These are phyloP conservation scores for Aricia agestis DNA, from an alignment of 1,140 invertebrate genomes.

Conservation along the genomic window DNA sequence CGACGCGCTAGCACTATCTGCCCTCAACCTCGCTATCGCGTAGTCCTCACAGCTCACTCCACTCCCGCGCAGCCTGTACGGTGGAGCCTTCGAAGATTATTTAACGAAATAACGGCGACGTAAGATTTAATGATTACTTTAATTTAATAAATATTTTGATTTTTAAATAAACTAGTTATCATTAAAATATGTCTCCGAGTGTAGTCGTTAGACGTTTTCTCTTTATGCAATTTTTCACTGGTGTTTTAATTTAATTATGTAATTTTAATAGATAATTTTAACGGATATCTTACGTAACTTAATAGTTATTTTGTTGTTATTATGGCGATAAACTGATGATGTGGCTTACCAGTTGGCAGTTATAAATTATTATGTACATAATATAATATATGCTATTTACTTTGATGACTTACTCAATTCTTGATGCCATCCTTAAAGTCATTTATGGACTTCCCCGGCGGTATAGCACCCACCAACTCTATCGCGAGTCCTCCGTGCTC, in stretches of 20 bases:
- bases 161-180: no score
- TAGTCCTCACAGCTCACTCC: constrained; percentile 35
- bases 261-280: not conserved
- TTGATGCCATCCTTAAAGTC: no score
- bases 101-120: no score
- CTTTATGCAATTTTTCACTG: not conserved
- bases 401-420: not conserved
- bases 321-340: not conserved
- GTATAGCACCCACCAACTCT: no score
- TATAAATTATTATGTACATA: no score
- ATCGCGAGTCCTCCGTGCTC: no score
- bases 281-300: not conserved
- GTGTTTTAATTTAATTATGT: not conserved
- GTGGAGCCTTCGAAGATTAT: constrained; percentile 35
- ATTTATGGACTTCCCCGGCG: no score
- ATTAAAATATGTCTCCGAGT: no score
- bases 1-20: constrained; percentile 56
- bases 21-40: constrained; percentile 16
- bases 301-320: not conserved
- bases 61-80: constrained; percentile 56
- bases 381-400: not conserved
- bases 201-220: not conserved
- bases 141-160: not conserved
- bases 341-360: no score
- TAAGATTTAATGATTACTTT: not conserved